phyloP scores from a whole-genome alignment of 2,888 invertebrate genomes.

The Cerceris ruficornis region DNA sequence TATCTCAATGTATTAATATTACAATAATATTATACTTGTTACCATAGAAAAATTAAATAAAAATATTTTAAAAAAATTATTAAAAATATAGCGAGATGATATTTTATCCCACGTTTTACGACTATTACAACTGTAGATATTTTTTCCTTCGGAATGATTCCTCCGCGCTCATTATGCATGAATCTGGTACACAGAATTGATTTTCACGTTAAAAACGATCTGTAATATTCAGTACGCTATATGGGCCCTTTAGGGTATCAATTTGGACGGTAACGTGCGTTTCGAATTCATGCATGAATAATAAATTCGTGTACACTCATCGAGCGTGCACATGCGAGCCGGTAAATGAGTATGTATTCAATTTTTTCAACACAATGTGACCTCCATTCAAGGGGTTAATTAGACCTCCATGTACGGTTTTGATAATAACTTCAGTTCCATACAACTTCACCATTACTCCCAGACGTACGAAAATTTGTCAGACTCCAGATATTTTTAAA shows the following conservation, averaged over 20 bases:
- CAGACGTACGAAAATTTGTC: too few relatives aligned
- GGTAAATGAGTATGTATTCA: constrained; percentile 53
- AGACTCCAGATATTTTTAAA: too few relatives aligned
- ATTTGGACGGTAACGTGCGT: constrained; percentile 58
- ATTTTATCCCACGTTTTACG: constrained; percentile 5
- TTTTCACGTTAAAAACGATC: constrained; percentile 53
- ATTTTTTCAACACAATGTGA: constrained; percentile 39
- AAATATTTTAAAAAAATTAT: too few relatives aligned
- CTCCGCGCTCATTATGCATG: constrained; percentile 43
- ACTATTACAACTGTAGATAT: background rate
- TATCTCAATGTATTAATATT: too few relatives aligned
- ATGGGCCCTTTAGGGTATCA: constrained; percentile 55
- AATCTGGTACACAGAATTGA: constrained; percentile 55
- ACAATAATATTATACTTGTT: too few relatives aligned
- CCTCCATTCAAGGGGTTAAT: background rate
- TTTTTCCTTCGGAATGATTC: constrained; percentile 26
- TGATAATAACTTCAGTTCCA: too few relatives aligned
- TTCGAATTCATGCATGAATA: constrained; percentile 67
- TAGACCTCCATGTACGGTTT: background rate
- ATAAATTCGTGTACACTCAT: constrained; percentile 59
- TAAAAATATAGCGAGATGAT: background rate
- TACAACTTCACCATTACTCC: too few relatives aligned
- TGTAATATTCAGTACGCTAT: constrained; percentile 43
- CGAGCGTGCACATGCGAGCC: constrained; percentile 56
- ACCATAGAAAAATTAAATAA: too few relatives aligned